A percentile compares a stretch with the other conserved stretches of the same genome.
Conservation (phyloP, 1,140 invertebrate species). For the Zaprionus lachaisei region DNA sequence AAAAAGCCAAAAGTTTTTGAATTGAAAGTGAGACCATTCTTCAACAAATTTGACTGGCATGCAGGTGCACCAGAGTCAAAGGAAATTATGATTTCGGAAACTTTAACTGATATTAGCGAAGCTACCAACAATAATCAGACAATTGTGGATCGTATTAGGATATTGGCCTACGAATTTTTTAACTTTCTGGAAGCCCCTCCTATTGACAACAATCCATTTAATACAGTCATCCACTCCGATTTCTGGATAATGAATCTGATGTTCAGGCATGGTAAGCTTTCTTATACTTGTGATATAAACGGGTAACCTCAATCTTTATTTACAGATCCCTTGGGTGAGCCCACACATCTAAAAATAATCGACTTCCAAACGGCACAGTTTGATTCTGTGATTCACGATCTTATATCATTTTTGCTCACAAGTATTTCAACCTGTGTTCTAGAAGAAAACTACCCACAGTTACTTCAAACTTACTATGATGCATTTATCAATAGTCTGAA, state of each 20-base stretch:
- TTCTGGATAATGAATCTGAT: conserved; percentile 88
- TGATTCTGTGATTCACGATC: conserved; percentile 85
- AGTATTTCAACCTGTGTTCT: conserved; percentile 85
- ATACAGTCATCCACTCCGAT: conserved; percentile 86
- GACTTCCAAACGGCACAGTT: conserved; percentile 87
- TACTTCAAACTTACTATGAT: conserved; percentile 86
- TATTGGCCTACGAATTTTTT: conserved; percentile 58
- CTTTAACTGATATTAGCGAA: conserved; percentile 51
- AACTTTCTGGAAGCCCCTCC: conserved; percentile 46
- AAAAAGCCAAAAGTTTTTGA: conserved; percentile 85
- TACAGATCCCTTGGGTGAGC: conserved; percentile 59
- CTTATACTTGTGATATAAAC: neutral
- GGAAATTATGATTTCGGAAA: conserved; percentile 57
- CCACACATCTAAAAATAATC: conserved; percentile 86
- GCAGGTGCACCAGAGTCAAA: conserved; percentile 56
- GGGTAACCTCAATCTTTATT: neutral
- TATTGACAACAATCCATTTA: conserved; percentile 78
- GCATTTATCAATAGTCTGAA: conserved; percentile 80
- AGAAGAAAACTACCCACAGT: conserved; percentile 83
- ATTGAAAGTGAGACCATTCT: conserved; percentile 78
- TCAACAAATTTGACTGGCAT: conserved; percentile 76
- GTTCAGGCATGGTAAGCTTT: conserved; percentile 76
- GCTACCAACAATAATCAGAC: conserved; percentile 51
- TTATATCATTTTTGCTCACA: conserved; percentile 86
- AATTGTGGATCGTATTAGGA: conserved; percentile 28